These are phyloP conservation scores for Mormyrus lacerda DNA, from an alignment of 2,113 vertebrate genomes.

Conservation along the genomic window DNA sequence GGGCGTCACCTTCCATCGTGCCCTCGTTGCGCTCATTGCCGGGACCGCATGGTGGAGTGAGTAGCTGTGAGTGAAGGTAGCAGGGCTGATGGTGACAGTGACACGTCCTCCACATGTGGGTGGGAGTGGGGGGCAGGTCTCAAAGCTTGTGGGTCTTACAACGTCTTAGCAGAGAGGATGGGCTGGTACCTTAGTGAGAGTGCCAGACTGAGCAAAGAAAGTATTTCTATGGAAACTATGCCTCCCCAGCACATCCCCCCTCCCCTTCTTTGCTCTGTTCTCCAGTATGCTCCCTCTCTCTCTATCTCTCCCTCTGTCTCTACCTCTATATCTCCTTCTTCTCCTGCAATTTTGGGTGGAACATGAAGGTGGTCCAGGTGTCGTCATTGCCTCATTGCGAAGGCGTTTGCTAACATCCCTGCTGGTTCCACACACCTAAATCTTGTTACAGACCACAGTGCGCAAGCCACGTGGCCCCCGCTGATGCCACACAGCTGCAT, in stretches of 20 bases:
- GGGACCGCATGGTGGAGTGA: neutral
- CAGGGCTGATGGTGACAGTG: neutral
- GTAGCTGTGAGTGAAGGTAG: neutral
- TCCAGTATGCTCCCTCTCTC: neutral
- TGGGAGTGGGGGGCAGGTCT: neutral
- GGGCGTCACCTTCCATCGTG: neutral
- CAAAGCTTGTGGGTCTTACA: neutral
- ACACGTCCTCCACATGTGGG: neutral
- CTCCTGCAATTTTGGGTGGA: neutral
- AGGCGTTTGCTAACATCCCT: neutral
- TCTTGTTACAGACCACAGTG: neutral
- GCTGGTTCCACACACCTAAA: neutral
- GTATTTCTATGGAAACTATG: slow-evolving; percentile 64
- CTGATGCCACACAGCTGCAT: neutral
- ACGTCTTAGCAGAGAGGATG: neutral
- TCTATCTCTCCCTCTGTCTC: neutral
- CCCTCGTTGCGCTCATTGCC: neutral
- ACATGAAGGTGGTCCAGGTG: neutral
- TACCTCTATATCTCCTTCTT: neutral
- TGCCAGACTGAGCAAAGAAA: slow-evolving; percentile 43
- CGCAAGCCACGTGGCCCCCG: neutral
- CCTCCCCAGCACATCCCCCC: neutral
- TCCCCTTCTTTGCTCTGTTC: neutral
- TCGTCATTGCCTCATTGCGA: neutral
- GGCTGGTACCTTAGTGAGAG: slow-evolving; percentile 26